Evolutionary conservation across 2,113 vertebrate genomes (phyloP).

Genomic region (Pampusana beccarii): DNA sequence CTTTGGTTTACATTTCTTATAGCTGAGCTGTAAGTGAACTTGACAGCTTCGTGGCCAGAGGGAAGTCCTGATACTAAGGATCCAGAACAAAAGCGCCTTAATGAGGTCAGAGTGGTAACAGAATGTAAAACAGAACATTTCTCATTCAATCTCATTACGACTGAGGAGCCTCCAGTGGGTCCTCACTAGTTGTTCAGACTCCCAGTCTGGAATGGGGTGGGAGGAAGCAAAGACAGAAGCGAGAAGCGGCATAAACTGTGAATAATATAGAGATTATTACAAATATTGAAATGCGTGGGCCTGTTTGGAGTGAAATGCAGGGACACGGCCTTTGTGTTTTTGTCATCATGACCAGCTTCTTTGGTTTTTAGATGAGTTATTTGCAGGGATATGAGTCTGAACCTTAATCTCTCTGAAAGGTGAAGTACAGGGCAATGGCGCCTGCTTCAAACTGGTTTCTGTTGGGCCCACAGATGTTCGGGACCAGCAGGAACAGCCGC

Average conservation of each 20-base stretch:
- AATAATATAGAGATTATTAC: background rate
- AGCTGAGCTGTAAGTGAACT: constrained; percentile 11
- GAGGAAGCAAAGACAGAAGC: background rate
- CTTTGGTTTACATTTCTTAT: constrained; percentile 8
- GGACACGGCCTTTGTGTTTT: background rate
- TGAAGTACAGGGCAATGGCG: background rate
- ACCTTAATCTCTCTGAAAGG: background rate
- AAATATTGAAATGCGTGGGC: accelerated
- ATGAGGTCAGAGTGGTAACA: constrained; percentile 20
- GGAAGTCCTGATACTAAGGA: background rate
- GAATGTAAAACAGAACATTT: background rate
- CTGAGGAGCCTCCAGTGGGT: background rate
- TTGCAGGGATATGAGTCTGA: background rate
- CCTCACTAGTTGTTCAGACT: background rate
- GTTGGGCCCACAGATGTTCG: background rate
- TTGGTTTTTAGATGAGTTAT: background rate
- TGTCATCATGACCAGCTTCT: background rate
- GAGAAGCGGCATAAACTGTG: background rate
- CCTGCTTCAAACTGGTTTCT: constrained; percentile 25
- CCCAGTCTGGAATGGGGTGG: background rate
- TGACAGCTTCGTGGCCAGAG: constrained; percentile 39
- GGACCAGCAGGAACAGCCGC: background rate
- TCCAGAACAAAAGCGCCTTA: constrained; percentile 33
- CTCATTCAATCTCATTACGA: background rate
- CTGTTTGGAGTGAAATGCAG: background rate